Conservation (phyloP, 2,113 vertebrate species). For the Hypomesus transpacificus region DNA sequence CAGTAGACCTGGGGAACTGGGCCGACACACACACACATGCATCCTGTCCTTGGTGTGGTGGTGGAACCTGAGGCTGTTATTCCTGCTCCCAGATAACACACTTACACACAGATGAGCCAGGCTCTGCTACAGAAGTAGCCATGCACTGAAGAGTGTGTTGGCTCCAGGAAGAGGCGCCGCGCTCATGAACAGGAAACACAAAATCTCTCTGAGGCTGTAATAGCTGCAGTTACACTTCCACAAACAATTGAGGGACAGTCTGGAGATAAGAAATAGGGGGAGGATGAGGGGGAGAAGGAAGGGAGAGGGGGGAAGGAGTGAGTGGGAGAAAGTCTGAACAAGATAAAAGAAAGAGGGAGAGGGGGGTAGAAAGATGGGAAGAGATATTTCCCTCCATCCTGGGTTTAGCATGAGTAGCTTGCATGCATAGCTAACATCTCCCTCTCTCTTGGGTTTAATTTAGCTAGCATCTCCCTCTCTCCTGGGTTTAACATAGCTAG, state of each 20-base stretch:
- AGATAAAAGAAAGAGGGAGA: too few species aligned
- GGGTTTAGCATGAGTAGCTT: too few species aligned
- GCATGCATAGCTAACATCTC: too few species aligned
- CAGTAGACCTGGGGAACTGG: constrained; percentile 18
- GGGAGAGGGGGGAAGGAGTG: background rate
- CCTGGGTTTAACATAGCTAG: too few species aligned
- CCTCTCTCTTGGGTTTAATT: too few species aligned
- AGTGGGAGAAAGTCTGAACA: constrained; percentile 5
- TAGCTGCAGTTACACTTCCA: constrained; percentile 28
- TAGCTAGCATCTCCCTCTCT: too few species aligned
- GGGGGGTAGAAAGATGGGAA: background rate
- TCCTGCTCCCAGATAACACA: too few species aligned
- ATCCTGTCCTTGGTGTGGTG: too few species aligned
- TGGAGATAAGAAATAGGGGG: background rate
- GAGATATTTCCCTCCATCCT: background rate
- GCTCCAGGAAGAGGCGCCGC: constrained; percentile 1
- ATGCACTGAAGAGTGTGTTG: constrained; percentile 3
- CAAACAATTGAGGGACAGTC: constrained; percentile 38
- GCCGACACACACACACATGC: too few species aligned
- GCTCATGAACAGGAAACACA: constrained; percentile 40
- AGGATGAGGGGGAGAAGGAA: constrained; percentile 11
- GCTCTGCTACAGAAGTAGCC: too few species aligned
- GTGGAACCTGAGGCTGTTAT: too few species aligned
- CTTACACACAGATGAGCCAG: too few species aligned
- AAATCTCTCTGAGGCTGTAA: constrained; percentile 29